phyloP scores from a whole-genome alignment of 2,113 vertebrate genomes.

The Amphiprion ocellaris region DNA sequence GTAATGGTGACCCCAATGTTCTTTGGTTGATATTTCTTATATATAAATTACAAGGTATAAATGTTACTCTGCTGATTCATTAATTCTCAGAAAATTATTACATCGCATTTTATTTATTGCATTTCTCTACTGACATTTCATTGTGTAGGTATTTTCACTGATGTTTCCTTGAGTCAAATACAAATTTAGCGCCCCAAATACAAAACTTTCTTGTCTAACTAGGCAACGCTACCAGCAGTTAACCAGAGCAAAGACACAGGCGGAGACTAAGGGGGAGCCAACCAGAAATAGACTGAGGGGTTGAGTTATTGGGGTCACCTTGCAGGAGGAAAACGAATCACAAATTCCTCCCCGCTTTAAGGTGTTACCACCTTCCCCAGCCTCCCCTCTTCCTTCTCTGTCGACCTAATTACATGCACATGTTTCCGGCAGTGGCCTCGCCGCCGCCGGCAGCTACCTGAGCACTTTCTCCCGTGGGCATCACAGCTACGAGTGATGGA shows the following conservation, averaged over 20 bases:
- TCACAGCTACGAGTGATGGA: constrained; percentile 84
- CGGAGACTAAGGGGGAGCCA: constrained; percentile 76
- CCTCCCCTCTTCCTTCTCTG: constrained; percentile 83
- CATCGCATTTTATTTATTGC: no score
- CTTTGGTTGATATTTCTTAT: neutral
- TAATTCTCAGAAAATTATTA: no score
- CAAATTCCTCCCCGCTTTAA: constrained; percentile 81
- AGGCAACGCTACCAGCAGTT: constrained; percentile 69
- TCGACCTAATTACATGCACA: constrained; percentile 88
- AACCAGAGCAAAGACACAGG: constrained; percentile 80
- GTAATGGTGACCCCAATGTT: neutral
- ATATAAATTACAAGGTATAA: neutral
- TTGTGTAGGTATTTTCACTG: neutral
- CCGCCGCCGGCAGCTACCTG: constrained; percentile 78
- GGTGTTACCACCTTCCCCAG: constrained; percentile 81
- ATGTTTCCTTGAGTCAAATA: neutral
- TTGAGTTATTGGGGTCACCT: constrained; percentile 89
- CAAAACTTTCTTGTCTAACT: constrained; percentile 60
- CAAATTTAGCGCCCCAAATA: constrained; percentile 38
- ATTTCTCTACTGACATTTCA: neutral
- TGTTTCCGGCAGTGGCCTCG: constrained; percentile 80
- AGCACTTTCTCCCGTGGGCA: constrained; percentile 81
- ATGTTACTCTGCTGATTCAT: no score
- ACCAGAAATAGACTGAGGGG: constrained; percentile 86
- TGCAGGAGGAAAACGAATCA: constrained; percentile 85